Conservation (phyloP, 92 coral and sea anemone species). For the Palythoa grandis region DNA sequence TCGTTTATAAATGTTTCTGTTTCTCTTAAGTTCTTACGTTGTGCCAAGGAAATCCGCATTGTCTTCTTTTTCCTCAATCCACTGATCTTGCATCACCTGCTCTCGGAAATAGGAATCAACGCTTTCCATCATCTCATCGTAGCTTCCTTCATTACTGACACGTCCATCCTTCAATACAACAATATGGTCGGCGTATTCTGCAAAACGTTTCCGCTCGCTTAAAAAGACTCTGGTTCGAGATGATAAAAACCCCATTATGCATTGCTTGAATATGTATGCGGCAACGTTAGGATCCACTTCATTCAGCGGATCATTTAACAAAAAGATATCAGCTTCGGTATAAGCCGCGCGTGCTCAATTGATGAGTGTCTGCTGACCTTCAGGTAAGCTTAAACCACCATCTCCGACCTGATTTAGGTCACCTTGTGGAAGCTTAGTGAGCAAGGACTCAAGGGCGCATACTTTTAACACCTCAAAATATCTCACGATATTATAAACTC, state of each 20-base stretch:
- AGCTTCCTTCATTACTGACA: slow-evolving; percentile 15
- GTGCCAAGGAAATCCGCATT: not conserved
- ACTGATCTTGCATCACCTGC: slow-evolving; percentile 25
- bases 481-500: slow-evolving; percentile 13
- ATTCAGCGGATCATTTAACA: slow-evolving; percentile 17
- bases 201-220: slow-evolving; percentile 12
- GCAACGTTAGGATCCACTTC: slow-evolving; percentile 16
- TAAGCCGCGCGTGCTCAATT: slow-evolving; percentile 17
- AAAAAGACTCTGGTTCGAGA: slow-evolving; percentile 23
- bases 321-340: not conserved
- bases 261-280: slow-evolving; percentile 10
- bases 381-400: not conserved
- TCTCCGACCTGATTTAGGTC: slow-evolving; percentile 13
- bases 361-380: slow-evolving; percentile 10
- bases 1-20: too few species aligned
- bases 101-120: slow-evolving; percentile 1
- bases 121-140: slow-evolving; percentile 14
- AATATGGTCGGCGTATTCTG: slow-evolving; percentile 26
- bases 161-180: slow-evolving; percentile 1
- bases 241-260: not conserved
- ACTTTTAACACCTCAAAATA: slow-evolving; percentile 23
- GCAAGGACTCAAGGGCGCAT: slow-evolving; percentile 7
- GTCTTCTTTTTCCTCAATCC: slow-evolving; percentile 10
- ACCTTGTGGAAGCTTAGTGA: slow-evolving; percentile 12
- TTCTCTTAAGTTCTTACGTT: not conserved